phyloP scores from a whole-genome alignment of 2,113 vertebrate species.

The Oryzias celebensis region DNA sequence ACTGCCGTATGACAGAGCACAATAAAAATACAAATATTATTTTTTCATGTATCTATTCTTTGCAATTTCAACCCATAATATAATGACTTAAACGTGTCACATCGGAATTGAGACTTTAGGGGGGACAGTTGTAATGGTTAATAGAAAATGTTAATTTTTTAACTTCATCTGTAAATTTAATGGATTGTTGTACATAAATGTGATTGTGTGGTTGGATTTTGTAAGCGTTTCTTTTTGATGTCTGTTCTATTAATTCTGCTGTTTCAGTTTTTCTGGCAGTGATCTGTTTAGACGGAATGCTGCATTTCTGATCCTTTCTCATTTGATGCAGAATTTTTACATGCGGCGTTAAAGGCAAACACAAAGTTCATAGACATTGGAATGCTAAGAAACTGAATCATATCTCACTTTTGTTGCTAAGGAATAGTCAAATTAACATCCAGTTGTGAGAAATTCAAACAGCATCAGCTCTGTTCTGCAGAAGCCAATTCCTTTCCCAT shows the following conservation, averaged over 20 bases:
- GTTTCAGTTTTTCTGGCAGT: not conserved
- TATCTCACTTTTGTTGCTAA: no score
- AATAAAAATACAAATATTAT: no score
- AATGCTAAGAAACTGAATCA: not conserved
- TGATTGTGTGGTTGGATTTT: no score
- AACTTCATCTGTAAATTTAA: no score
- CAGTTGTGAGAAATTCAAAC: constrained; percentile 15
- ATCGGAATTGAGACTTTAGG: no score
- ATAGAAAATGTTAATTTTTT: no score
- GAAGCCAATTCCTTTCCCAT: constrained; percentile 34
- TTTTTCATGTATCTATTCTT: not conserved
- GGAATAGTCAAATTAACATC: constrained; percentile 7
- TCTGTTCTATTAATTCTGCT: not conserved
- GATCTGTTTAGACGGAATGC: not conserved
- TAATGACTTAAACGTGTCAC: no score
- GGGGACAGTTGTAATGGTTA: no score
- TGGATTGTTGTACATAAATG: no score
- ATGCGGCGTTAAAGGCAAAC: not conserved
- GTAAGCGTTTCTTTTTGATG: not conserved
- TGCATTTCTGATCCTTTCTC: not conserved
- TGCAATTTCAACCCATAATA: no score
- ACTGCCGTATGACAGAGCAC: no score
- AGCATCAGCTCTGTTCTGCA: constrained; percentile 32
- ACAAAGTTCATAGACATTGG: not conserved
- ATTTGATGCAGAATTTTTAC: not conserved